Base-by-base conservation (phyloP, 2,888 invertebrate species). In the Augochlorella aurata region DNA sequence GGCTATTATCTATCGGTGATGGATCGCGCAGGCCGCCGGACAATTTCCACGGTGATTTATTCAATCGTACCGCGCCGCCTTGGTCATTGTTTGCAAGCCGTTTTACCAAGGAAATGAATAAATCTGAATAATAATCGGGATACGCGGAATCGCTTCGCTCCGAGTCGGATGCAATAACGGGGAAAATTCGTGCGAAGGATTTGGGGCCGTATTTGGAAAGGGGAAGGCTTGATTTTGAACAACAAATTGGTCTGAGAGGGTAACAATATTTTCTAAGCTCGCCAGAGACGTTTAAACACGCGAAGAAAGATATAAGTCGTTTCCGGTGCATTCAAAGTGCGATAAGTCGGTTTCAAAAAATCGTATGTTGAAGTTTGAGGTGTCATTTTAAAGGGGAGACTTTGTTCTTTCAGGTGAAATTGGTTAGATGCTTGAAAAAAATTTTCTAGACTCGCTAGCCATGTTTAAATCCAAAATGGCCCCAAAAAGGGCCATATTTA, bases 11-110 rank as follows among this genome's bases (percentile, higher is more conserved):
- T 68, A 75, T 78, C 68, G 50, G 47, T 72, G 73, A 73, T 81
- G 54, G 52, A 75, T 72, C 29, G 58, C 8, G 52, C 72, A 29
- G 24, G 49, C 50, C 45, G 61, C 12, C 50, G 47, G 69, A 81
- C 68, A 81, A 76, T 82, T 63, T 73, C 68, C 68, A 52, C 21
- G 49, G 24, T 79, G 80, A 79, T 80, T 80, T 65, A 79, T 79
- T 69, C 68, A 73, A 52, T 58, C 79, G 38, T 47, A 52, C 61
- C 14, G 16, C 10, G 24, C 21, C 58, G 21, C 58, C 24, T 58
- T 2, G 58, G 21, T 58, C 24, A 24, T 58, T 58, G 58, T 58
- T 58, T 58, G 58, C 58, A 12, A 5, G 58, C 24, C 58, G 24
- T 58, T 58, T 58, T 24, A 21, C 5, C 5, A 14, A 24, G 14